A percentile compares a stretch with the other conserved stretches of the same genome.
These are phyloP conservation scores for Eupelmus urozonus DNA, from an alignment of 2,888 invertebrate genomes.

Conservation along the genomic window DNA sequence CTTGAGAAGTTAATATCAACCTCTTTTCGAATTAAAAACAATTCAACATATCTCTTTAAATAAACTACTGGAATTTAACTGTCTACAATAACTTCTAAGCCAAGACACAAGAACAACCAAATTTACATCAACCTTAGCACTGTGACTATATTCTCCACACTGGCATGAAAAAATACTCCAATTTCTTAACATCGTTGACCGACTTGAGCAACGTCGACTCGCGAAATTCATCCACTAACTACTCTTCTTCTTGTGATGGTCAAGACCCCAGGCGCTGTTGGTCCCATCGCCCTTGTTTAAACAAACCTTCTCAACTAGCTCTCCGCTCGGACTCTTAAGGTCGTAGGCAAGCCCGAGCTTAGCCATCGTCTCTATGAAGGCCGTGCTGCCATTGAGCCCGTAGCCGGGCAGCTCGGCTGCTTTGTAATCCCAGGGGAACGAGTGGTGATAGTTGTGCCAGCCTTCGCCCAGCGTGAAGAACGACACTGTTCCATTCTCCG, in stretches of 20 bases:
- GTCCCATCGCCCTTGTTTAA: constrained; percentile 72
- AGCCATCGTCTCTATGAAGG: constrained; percentile 72
- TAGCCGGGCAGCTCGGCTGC: constrained; percentile 71
- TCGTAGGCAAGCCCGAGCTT: constrained; percentile 72
- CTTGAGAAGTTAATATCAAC: no score
- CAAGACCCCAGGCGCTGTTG: constrained; percentile 67
- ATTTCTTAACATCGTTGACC: no score
- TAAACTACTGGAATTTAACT: no score
- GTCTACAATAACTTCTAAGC: no score
- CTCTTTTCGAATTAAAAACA: no score
- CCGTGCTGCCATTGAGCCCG: constrained; percentile 70
- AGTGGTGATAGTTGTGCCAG: constrained; percentile 84
- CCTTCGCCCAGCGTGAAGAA: constrained; percentile 79
- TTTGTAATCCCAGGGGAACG: constrained; percentile 80
- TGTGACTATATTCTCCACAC: no score
- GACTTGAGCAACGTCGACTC: no score
- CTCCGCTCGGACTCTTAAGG: constrained; percentile 68
- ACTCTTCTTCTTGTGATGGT: constrained; percentile 56
- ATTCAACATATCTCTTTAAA: no score
- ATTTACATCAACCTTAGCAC: no score
- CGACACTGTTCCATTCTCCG: constrained; percentile 78
- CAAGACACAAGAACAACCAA: no score
- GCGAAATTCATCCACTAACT: no score
- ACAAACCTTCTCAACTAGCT: constrained; percentile 65
- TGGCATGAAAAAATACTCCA: no score